Percentiles rank a stretch among this genome's conserved stretches.
These are phyloP conservation scores for Vidua macroura DNA, from an alignment of 2,113 vertebrate genomes.

Conservation along the genomic window DNA sequence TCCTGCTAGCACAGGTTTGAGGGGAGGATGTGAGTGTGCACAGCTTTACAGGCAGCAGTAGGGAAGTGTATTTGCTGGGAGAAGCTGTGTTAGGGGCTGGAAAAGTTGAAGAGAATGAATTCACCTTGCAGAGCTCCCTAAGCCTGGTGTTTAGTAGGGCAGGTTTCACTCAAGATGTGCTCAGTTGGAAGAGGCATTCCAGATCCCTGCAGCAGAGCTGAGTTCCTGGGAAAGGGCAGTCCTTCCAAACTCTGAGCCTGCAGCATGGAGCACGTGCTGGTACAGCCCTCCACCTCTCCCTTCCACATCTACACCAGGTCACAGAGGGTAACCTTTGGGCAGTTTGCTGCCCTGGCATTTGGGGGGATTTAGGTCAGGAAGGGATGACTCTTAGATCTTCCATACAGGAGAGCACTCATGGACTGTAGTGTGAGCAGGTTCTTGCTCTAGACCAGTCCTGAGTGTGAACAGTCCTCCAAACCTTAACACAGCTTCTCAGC, in stretches of 20 bases:
- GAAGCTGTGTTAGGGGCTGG: neutral
- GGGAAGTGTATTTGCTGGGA: neutral
- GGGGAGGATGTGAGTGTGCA: neutral
- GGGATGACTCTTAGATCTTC: neutral
- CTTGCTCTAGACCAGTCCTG: neutral
- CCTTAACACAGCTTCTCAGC: neutral
- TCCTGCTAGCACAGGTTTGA: neutral
- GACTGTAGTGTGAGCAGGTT: neutral
- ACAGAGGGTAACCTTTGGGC: neutral
- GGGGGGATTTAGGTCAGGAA: neutral
- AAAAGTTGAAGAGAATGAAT: neutral
- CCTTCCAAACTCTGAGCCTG: neutral
- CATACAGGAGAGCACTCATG: neutral
- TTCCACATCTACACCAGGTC: neutral
- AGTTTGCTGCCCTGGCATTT: neutral
- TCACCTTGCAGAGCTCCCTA: neutral
- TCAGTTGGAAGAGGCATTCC: neutral
- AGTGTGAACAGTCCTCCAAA: neutral
- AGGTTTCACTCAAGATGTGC: neutral
- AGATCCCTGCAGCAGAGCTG: neutral
- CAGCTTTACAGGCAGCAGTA: neutral
- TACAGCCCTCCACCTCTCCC: neutral
- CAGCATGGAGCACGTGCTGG: neutral
- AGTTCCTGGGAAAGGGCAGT: neutral
- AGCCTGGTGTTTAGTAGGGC: neutral